These are phyloP conservation scores for Microcebus ravelobensis DNA, from an alignment of 2,113 vertebrate species.

Conservation along the genomic window DNA sequence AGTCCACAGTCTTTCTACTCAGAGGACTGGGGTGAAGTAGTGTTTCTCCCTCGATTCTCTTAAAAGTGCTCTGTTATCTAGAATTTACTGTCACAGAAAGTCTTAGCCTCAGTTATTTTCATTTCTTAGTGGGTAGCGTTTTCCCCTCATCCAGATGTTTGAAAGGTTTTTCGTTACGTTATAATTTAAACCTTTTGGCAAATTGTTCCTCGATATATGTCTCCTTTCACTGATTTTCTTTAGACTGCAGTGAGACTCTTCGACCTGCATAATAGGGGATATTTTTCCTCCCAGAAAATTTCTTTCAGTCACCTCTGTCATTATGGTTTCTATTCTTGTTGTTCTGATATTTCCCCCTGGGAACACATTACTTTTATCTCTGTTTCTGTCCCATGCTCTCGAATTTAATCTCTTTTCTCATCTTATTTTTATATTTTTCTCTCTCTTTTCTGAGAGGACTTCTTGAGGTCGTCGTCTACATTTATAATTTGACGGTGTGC, in stretches of 20 bases:
- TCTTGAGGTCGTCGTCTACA: neutral
- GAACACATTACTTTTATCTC: neutral
- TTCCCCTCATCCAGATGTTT: neutral
- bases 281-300: neutral
- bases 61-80: neutral
- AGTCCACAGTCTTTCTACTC: neutral
- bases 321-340: neutral
- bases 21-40: neutral
- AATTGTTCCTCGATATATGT: accelerated
- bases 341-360: neutral
- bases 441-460: neutral
- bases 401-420: neutral
- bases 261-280: neutral
- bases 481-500: accelerated
- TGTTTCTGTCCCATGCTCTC: neutral
- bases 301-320: neutral
- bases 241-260: neutral
- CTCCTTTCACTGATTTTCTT: neutral
- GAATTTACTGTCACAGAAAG: neutral
- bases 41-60: neutral
- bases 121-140: neutral
- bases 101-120: neutral
- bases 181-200: neutral
- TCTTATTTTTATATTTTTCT: neutral
- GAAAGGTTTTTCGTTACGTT: neutral